phyloP scores from a whole-genome alignment of 2,888 invertebrate species.

The Asteroscopus sphinx region DNA sequence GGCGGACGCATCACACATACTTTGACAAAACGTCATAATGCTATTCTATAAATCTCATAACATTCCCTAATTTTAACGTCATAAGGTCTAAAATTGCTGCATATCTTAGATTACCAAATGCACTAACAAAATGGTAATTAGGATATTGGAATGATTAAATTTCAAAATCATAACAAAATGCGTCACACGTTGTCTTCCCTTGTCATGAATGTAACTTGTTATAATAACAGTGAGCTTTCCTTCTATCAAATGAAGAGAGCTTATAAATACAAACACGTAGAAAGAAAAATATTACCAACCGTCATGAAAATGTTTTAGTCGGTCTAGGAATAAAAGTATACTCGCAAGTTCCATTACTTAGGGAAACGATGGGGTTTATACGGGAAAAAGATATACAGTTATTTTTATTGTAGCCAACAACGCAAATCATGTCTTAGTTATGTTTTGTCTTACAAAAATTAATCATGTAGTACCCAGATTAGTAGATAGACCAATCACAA shows the following conservation, averaged over 20 bases:
- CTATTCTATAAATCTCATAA: background rate
- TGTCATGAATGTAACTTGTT: constrained; percentile 56
- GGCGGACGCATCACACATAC: constrained; percentile 70
- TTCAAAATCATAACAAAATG: constrained; percentile 70
- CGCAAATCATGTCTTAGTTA: too few relatives aligned
- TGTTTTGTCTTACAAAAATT: too few relatives aligned
- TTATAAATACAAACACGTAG: constrained; percentile 12
- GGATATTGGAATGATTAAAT: constrained; percentile 73
- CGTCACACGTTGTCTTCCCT: constrained; percentile 54
- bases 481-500: too few relatives aligned
- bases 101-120: background rate
- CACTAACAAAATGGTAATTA: constrained; percentile 23
- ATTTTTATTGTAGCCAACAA: too few relatives aligned
- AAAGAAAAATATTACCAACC: constrained; percentile 13
- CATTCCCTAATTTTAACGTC: background rate
- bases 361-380: constrained; percentile 5
- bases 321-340: constrained; percentile 9
- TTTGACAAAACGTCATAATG: constrained; percentile 25
- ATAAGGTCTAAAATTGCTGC: constrained; percentile 13
- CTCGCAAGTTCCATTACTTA: background rate
- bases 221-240: constrained; percentile 16
- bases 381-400: constrained; percentile 14
- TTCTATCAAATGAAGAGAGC: constrained; percentile 4
- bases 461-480: too few relatives aligned
- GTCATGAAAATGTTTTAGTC: constrained; percentile 14